Conservation (phyloP, 2,113 vertebrate species). For the Oryctolagus cuniculus region mOryCun1.1 NC_091451.1:6917001-6917500, state of each 20-base stretch:
- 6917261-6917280: constrained; percentile 34
- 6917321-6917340: constrained; percentile 64
- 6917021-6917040: constrained; percentile 70
- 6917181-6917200: neutral
- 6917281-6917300: constrained; percentile 82
- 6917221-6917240: constrained; percentile 67
- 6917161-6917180: constrained; percentile 66
- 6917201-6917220: constrained; percentile 77
- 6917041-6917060: constrained; percentile 73
- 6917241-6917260: constrained; percentile 72
- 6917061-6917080: constrained; percentile 21
- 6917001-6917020: constrained; percentile 56
- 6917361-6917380: constrained; percentile 66
- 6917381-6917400: constrained; percentile 69
- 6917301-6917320: constrained; percentile 79
- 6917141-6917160: constrained; percentile 75
- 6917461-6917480: constrained; percentile 55
- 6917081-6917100: constrained; percentile 43
- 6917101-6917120: constrained; percentile 20
- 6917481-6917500: constrained; percentile 39
- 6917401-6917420: constrained; percentile 57
- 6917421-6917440: constrained; percentile 65
- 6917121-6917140: constrained; percentile 75
- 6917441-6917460: constrained; percentile 67
- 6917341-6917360: constrained; percentile 42